Evolutionary conservation across 2,888 invertebrate species (phyloP), one percentile per base, ranked within the genome.

Genomic region (Netelia fuscicornis): DNA sequence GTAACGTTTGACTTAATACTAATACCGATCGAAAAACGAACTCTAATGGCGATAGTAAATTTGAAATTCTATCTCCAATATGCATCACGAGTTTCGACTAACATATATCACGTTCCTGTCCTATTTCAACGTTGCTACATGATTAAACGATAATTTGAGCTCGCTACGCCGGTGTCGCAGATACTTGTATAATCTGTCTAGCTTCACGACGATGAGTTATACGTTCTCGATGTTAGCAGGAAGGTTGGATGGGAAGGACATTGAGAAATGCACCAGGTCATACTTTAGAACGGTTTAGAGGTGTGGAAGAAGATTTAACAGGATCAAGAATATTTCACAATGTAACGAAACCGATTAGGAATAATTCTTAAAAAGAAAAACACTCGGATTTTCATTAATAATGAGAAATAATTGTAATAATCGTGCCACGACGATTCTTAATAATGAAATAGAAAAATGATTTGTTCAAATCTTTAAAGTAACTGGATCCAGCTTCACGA

Each of bases 91-190:
- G 48, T 13, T 48, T 48, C 13, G 10, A 13, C 48, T 48, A 48
- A 48, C 10, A 48, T 48, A 13, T 13, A 48, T 48, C 48, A 20
- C 67, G 44, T n/a, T 58, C 58, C 44, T 42, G 13, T 20, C 23
- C 42, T 77, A 58, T 68, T 48, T 48, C 58, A 58, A 25, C 52
- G 25, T 44, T 67, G 44, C 56, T 58, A 37, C 65, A 48, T 48
- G 56, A 56, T 76, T 76, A 65, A 65, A 44, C 67, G 58, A 77
- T 77, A 77, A 77, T 67, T 77, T 25, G 44, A 77, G 56, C 67
- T 68, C 25, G 67, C 56, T 37, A 56, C 17, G 56, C 30, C 54
- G 2, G n/a, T 54, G 42, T 13, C 11, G 48, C 52, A 48, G 48
- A 2, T 17, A n/a, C 42, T 44, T 44, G 13, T 25, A n/a, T 56